Conservation (phyloP, 2,888 invertebrate species). For the Corbicula japonica region DNA sequence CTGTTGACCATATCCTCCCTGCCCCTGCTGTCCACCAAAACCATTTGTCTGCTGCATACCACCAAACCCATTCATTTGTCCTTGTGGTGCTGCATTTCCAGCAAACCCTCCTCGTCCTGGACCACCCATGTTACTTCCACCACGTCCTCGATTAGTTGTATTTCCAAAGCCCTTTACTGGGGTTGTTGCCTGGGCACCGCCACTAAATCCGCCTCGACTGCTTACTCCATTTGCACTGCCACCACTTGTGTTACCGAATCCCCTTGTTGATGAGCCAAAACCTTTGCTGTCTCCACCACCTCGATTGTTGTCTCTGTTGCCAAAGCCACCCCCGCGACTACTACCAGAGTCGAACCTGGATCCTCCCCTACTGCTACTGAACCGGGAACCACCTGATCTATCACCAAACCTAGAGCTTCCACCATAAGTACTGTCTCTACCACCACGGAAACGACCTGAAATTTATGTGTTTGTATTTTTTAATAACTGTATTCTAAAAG, state of each 20-base stretch:
- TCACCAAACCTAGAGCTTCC: constrained; percentile 58
- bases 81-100: constrained; percentile 33
- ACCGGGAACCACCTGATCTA: constrained; percentile 45
- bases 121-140: constrained; percentile 12
- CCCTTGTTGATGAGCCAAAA: constrained; percentile 24
- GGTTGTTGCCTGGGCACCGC: constrained; percentile 17
- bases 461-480: too few relatives aligned
- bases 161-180: constrained; percentile 40
- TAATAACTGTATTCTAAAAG: too few relatives aligned
- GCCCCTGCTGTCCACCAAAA: constrained; percentile 1
- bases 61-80: constrained; percentile 39
- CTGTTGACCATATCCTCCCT: constrained; percentile 28
- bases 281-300: constrained; percentile 40
- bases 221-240: constrained; percentile 51
- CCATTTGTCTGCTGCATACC: not conserved
- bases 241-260: constrained; percentile 54
- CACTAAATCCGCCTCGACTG: constrained; percentile 42
- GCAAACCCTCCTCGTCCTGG: constrained; percentile 29
- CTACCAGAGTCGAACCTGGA: constrained; percentile 41
- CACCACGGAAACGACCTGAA: constrained; percentile 47
- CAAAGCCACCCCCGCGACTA: constrained; percentile 44
- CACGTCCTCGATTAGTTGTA: constrained; percentile 29
- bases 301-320: constrained; percentile 32
- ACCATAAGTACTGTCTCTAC: constrained; percentile 43
- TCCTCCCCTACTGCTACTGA: constrained; percentile 45